Evolutionary conservation across 2,113 vertebrate genomes (phyloP), one percentile per base, ranked within the genome.

Genomic region (Coptodon bakossiorum): DNA sequence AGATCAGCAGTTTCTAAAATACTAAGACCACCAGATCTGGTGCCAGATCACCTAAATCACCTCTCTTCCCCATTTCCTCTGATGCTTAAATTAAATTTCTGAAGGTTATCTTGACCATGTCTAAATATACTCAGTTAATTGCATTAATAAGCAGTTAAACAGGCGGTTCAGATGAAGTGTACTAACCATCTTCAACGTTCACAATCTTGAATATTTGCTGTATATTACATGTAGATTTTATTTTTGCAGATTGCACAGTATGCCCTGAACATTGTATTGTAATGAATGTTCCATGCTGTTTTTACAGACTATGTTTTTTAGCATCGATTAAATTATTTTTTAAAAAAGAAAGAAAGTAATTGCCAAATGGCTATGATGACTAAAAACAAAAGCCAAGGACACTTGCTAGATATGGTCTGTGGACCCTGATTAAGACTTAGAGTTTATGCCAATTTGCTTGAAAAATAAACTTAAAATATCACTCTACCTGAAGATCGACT

Each of bases 331-430:
- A 29, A 48, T 29, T 4, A 73, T 17, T 73, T 6, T 43, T 2
- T 1, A 0, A 0, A 71, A 71, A 73, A 45, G 5, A 73, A 45
- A 45, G 14, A 29, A 76, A 48, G 24, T 24, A 1, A 48, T 10
- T 29, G 3, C 6, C 9, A 5, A 9, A 48, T 48, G 14, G 14
- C 14, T 12, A 45, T 48, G 71, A 48, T 76, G 1, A 48, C 71
- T 19, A 29, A 29, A 48, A 19, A 12, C 43, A 29, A 76, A 76
- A 76, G 9, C 43, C 40, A 48, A 27, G 71, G 29, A 29, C 43
- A 29, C 1, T 27, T 29, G 43, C 16, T 48, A 2, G 43, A 76
- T 29, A 29, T 45, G 6, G 40, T 76, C 68, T 76, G 68, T 29
- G 24, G 6, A 27, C 1, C 40, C 22, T 48, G 40, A 48, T 7